Conservation (phyloP, 2,888 invertebrate genomes). For the Argyra leucocephala region DNA sequence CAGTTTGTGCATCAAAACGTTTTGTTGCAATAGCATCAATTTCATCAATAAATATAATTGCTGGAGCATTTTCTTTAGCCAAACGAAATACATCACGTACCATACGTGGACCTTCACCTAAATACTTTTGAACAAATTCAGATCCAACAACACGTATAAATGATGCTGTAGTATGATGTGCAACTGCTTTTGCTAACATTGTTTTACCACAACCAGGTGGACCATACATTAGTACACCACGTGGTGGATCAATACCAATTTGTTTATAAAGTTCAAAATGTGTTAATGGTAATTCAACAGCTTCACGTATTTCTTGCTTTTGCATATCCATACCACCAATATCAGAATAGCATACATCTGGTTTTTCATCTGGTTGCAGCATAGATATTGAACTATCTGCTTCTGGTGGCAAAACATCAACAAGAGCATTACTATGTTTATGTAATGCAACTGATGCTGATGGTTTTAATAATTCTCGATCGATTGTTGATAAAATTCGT, state of each 20-base stretch:
- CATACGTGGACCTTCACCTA: constrained; percentile 99
- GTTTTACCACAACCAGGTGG: constrained; percentile 99
- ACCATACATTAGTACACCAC: constrained; percentile 97
- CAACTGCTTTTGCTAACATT: constrained; percentile 98
- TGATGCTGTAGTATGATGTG: constrained; percentile 97
- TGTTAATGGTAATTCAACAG: constrained; percentile 93
- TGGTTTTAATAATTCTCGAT: constrained; percentile 91
- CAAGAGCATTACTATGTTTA: constrained; percentile 99
- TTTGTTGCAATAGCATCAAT: constrained; percentile 99
- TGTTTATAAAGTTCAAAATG: constrained; percentile 98
- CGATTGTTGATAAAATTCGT: constrained; percentile 94
- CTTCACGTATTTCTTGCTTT: constrained; percentile 97
- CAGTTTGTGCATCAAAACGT: constrained; percentile 96
- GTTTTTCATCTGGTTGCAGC: constrained; percentile 95
- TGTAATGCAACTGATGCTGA: constrained; percentile 97
- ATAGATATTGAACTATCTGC: constrained; percentile 98
- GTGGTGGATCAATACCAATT: constrained; percentile 96
- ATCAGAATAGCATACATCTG: constrained; percentile 92
- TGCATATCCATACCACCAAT: constrained; percentile 99
- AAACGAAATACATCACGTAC: constrained; percentile 97
- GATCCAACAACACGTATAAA: constrained; percentile 98
- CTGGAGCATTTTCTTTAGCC: constrained; percentile 98
- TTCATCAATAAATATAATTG: constrained; percentile 99
- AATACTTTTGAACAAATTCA: constrained; percentile 98
- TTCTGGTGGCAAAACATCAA: constrained; percentile 97